Percentiles rank a stretch among this genome's conserved stretches.
These are phyloP conservation scores for Limnephilus auricula DNA, from an alignment of 2,888 invertebrate genomes.

Conservation along the genomic window DNA sequence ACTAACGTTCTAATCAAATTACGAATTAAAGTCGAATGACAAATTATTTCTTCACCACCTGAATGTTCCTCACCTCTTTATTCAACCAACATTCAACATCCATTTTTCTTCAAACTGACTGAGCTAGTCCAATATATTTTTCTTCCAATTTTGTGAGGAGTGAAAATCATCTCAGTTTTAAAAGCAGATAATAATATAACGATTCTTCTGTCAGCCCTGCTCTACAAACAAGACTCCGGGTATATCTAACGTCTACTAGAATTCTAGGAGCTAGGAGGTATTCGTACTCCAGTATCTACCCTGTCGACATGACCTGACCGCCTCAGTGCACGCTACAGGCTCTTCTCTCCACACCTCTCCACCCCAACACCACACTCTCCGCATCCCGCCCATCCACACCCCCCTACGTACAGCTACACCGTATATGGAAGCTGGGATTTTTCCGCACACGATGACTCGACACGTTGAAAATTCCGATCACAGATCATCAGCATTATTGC, in stretches of 20 bases:
- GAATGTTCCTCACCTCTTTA: no score
- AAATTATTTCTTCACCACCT: no score
- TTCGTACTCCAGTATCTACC: background rate
- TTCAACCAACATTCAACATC: no score
- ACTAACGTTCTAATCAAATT: no score
- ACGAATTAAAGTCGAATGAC: no score
- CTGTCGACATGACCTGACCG: background rate
- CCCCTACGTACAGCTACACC: background rate
- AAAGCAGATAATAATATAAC: background rate
- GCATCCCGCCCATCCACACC: background rate
- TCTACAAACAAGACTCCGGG: background rate
- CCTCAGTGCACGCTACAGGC: background rate
- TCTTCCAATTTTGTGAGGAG: no score
- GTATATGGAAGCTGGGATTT: background rate
- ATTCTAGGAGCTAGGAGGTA: background rate
- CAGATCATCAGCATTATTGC: no score
- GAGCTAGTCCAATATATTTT: no score
- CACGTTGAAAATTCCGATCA: background rate
- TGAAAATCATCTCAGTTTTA: no score
- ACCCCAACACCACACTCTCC: no score
- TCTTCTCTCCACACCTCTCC: background rate
- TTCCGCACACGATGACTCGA: background rate
- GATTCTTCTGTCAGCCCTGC: background rate
- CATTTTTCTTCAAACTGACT: no score
- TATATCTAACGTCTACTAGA: background rate